These are phyloP conservation scores for Anisognathus igniventris DNA, from an alignment of 2,797 vertebrate species.

Conservation along the genomic window DNA sequence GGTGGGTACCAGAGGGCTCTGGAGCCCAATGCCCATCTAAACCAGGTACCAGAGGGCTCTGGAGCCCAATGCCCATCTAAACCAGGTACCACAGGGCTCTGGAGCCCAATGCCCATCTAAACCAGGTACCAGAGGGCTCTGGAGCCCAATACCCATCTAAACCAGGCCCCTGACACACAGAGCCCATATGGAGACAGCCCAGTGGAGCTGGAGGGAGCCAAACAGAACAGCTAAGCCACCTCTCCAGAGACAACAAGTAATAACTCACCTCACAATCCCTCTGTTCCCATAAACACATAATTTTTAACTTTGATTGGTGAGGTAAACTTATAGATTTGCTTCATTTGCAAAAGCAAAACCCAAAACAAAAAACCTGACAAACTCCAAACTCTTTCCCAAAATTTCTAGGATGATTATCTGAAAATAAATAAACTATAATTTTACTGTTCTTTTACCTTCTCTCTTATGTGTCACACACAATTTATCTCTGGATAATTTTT, in stretches of 20 bases:
- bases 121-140: background rate
- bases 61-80: too few species aligned
- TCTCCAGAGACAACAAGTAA: background rate
- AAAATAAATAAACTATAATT: background rate
- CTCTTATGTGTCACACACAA: background rate
- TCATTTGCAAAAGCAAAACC: background rate
- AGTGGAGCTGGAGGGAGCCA: background rate
- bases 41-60: too few species aligned
- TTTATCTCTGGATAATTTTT: background rate
- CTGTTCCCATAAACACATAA: background rate
- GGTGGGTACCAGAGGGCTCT: background rate
- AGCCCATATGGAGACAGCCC: background rate
- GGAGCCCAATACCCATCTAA: background rate
- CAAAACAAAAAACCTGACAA: accelerated
- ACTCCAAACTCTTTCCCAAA: background rate
- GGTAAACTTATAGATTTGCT: background rate
- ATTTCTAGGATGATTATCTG: background rate
- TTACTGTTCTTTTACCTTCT: background rate
- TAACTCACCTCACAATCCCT: background rate
- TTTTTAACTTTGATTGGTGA: background rate
- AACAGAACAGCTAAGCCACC: background rate
- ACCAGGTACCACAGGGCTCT: background rate
- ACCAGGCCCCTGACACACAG: background rate
- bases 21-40: too few species aligned
- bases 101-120: too few species aligned